These are phyloP conservation scores for Bradypodion pumilum DNA, from an alignment of 2,797 vertebrate genomes.

Conservation along the genomic window DNA sequence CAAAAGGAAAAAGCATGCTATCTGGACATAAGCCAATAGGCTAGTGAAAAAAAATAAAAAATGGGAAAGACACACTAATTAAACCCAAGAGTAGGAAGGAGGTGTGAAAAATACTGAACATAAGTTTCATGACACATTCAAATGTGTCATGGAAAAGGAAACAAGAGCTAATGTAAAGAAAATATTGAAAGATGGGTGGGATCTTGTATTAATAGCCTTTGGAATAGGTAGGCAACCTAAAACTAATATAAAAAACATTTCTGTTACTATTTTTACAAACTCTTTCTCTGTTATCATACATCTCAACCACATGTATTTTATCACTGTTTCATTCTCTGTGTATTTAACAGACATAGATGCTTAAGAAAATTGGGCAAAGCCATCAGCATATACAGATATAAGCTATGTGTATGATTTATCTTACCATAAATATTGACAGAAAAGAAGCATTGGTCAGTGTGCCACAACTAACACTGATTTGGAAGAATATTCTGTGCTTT, in stretches of 20 bases:
- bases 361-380: background rate
- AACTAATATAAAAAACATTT: background rate
- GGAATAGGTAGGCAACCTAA: background rate
- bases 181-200: background rate
- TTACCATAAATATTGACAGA: background rate
- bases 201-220: background rate
- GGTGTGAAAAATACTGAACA: slow-evolving; percentile 33
- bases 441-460: background rate
- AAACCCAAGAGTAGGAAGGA: slow-evolving; percentile 18
- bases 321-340: background rate
- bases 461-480: background rate
- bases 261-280: background rate
- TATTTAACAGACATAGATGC: background rate
- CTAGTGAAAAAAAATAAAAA: background rate
- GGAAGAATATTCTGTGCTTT: background rate
- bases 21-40: slow-evolving; percentile 18
- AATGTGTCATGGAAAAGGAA: slow-evolving; percentile 23
- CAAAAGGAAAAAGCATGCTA: slow-evolving; percentile 16
- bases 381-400: background rate
- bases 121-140: slow-evolving; percentile 21
- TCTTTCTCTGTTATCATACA: background rate
- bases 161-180: slow-evolving; percentile 9
- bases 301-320: background rate
- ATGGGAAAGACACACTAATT: slow-evolving; percentile 19
- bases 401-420: background rate